Conservation (phyloP, 2,797 vertebrate genomes). For the Protonibea diacanthus region DNA sequence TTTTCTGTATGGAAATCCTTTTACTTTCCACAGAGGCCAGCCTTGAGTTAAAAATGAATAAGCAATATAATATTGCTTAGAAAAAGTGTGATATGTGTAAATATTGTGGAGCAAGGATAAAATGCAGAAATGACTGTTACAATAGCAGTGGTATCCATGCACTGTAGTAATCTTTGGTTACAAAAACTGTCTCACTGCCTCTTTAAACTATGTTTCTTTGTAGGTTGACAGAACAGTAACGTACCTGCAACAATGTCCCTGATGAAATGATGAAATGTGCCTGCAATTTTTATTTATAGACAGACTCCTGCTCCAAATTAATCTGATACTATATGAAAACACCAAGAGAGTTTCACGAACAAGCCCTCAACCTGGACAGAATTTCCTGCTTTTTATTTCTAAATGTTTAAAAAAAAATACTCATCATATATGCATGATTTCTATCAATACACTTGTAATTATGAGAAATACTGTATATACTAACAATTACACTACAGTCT, state of each 20-base stretch:
- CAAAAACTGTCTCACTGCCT: background rate
- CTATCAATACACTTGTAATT: background rate
- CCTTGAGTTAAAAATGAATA: background rate
- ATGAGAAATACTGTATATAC: background rate
- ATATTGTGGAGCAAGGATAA: background rate
- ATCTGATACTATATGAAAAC: conserved; percentile 32
- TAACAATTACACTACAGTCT: background rate
- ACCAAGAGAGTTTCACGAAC: background rate
- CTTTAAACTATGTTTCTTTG: conserved; percentile 22
- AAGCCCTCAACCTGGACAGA: background rate
- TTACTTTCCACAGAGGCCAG: background rate
- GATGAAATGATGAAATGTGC: conserved; percentile 22
- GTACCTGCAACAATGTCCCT: conserved; percentile 17
- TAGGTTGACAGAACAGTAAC: conserved; percentile 6
- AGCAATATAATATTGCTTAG: background rate
- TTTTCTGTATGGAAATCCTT: background rate
- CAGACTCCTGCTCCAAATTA: conserved; percentile 7
- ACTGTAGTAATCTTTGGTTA: background rate
- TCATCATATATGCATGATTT: background rate
- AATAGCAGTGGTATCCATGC: too few species aligned
- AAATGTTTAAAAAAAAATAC: background rate
- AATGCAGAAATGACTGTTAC: background rate
- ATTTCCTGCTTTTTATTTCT: background rate
- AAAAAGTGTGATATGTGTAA: background rate
- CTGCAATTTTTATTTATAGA: conserved; percentile 19